Evolutionary conservation across 1,140 invertebrate species (phyloP), one percentile per base, ranked within the genome.

Genomic region (Drosophila neocordata): DNA sequence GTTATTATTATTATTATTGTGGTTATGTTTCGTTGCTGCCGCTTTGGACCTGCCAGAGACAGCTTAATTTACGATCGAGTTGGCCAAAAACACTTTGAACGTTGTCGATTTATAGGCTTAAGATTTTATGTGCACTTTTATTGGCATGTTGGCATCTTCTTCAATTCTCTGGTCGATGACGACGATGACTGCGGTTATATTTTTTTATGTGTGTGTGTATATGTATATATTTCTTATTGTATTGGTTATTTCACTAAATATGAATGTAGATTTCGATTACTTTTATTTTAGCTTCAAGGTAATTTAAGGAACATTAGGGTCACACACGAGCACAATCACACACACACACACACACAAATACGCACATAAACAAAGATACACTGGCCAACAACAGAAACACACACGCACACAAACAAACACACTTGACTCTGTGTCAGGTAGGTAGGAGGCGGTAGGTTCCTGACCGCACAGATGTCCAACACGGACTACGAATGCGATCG

Each of bases 281-380:
- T 22, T 64, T 12, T 65, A 20, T 31, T 73, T 77, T 64, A 88
- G 75, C 68, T 72, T 76, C 38, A 88, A 88, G 83, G 79, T 88
- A 88, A 77, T 79, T 83, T 89, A 77, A 88, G 83, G 79, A 88
- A 88, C 83, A 84, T 83, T 88, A 77, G 84, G 73, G 72, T 89
- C 77, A 87, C 73, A 72, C 65, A 65, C 66, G 70, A 67, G 60
- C 72, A 65, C 68, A 62, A 34, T 31, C 41, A 65, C 55, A 56
- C 62, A 37, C 20, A 52, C 52, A 68, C 44, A 60, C 38, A 41
- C 22, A 55, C 51, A 44, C 18, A 59, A 61, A 65, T 7, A 31
- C 27, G 6, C 38, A 37, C 35, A 52, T 44, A 68, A 44, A 60
- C 38, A 41, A 13, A 55, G 37, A 44, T 11, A 59, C 56, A 65